Conservation (phyloP, 1,140 invertebrate genomes). For the Drosophila lacertosa region DNA sequence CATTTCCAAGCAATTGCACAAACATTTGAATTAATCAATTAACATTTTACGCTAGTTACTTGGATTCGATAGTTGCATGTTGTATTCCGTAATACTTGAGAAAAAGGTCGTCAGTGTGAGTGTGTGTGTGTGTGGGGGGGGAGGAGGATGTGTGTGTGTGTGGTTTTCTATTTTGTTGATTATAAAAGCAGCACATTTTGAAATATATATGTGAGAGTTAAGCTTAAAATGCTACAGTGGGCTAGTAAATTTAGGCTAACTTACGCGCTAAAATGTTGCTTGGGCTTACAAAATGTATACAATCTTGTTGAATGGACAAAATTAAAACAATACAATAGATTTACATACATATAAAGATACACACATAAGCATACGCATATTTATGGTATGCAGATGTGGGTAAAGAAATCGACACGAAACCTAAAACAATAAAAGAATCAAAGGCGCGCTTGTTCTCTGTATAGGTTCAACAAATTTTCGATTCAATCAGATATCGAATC, state of each 20-base stretch:
- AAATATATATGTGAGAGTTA: constrained; percentile 60
- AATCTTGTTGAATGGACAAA: constrained; percentile 54
- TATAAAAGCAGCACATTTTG: constrained; percentile 66
- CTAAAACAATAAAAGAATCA: constrained; percentile 45
- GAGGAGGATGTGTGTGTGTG: constrained; percentile 9
- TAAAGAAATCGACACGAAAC: constrained; percentile 34
- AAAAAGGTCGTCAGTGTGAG: constrained; percentile 43
- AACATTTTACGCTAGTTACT: constrained; percentile 30
- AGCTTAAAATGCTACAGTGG: constrained; percentile 51
- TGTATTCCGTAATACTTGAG: constrained; percentile 65
- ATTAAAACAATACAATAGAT: constrained; percentile 37
- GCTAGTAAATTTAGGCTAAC: constrained; percentile 68
- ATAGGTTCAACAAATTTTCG: constrained; percentile 78
- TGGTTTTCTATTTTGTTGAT: too few relatives aligned
- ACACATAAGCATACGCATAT: constrained; percentile 12
- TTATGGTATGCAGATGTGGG: constrained; percentile 5
- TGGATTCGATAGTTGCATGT: constrained; percentile 58
- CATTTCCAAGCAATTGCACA: constrained; percentile 69
- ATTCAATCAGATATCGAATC: constrained; percentile 83
- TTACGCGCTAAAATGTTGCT: constrained; percentile 56
- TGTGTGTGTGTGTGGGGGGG: constrained; percentile 26
- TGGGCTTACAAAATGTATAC: constrained; percentile 61
- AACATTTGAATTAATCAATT: constrained; percentile 43
- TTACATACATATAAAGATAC: constrained; percentile 23
- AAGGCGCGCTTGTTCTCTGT: constrained; percentile 61